Base-by-base conservation (phyloP, 1,140 invertebrate genomes). In the Cryptotermes secundus region DNA sequence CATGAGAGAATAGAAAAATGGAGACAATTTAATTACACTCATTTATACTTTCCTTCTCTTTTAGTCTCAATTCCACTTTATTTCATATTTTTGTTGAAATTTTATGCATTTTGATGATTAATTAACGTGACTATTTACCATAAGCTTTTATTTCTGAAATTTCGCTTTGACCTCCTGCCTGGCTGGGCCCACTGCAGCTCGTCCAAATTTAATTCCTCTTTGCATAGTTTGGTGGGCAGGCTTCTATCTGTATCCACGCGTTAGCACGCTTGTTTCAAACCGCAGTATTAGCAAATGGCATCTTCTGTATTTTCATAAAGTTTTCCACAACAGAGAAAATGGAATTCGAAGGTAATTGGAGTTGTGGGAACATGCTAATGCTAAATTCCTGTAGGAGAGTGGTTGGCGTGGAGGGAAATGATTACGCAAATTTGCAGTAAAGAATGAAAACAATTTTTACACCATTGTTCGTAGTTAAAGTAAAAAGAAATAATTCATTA, bases 101-200 rank as follows among this genome's bases (percentile, higher is more conserved):
- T 72, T 72, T 26, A 31, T 72, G 59, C 26, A 72, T 72, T 72
- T 72, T 72, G 26, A 72, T 72, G 59, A 72, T 72, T 72, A 72
- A 72, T 72, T 72, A 72, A 72, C n/a, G 59, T 26, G 59, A 72
- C 59, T 72, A 72, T 72, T 72, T 72, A n/a, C 59, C 59, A 72
- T 72, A 72, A 72, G 59, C 59, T 31, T 72, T 72, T 31, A n/a
- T 72, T 72, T 72, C 3, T 72, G 59, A 72, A 72, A 72, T 72
- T 72, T 31, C 26, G 31, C 14, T 72, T 31, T 49, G 22, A 49
- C 22, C 45, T 22, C 45, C 45, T 14, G 14, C 12, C 3, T 3
- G 45, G 22, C 16, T 49, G 16, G 45, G 45, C 16, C 59, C 31
- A n/a, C n/a, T 49, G 26, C 59, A 31, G 16, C 7, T 4, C 59